Base-by-base conservation (phyloP, 2,888 invertebrate species). In the Polia nebulosa region DNA sequence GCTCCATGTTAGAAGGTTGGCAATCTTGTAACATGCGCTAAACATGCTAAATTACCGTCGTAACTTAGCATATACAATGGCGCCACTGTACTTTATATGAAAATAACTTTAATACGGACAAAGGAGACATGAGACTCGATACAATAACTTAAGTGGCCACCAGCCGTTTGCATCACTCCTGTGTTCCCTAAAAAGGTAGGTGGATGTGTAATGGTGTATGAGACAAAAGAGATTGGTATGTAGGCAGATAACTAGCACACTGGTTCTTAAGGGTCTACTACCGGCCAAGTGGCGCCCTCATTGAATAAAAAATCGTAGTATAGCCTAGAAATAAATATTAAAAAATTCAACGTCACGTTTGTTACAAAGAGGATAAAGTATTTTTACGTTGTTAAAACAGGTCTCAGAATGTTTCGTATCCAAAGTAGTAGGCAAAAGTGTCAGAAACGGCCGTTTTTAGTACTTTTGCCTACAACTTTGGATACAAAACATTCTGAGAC, bases 21-120 rank as follows among this genome's bases (percentile, higher is more conserved):
- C 49, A 55, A 53, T 49, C 49, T 68, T 61, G 53, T 68, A 25
- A 77, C 57, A 78, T 53, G 49, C 60, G 20, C 75, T 57, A 51
- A 77, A 68, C 79, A 79, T 68, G 67, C 52, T 17, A 68, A 79
- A 55, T 79, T 74, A 68, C 64, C 52, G 1, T 63, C 56, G 15
- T 74, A 74, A 67, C 57, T 76, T 78, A 45, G 39, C 56, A n/a
- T 29, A 27, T 59, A 63, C 57, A 79, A 72, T 64, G 47, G 75
- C 74, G 78, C 79, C 61, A 52, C 9, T 52, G 47, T 49, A 51
- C 17, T 67, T 66, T 59, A 63, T 52, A 74, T 56, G 55, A 47
- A 71, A 78, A 78, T 52, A 44, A 59, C 51, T 76, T 52, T 34
- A 61, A 44, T 22, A 8, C 15, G 2, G 6, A 72, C 78, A 78